These are phyloP conservation scores for Pantherophis guttatus DNA, from an alignment of 2,113 vertebrate genomes.

Conservation along the genomic window DNA sequence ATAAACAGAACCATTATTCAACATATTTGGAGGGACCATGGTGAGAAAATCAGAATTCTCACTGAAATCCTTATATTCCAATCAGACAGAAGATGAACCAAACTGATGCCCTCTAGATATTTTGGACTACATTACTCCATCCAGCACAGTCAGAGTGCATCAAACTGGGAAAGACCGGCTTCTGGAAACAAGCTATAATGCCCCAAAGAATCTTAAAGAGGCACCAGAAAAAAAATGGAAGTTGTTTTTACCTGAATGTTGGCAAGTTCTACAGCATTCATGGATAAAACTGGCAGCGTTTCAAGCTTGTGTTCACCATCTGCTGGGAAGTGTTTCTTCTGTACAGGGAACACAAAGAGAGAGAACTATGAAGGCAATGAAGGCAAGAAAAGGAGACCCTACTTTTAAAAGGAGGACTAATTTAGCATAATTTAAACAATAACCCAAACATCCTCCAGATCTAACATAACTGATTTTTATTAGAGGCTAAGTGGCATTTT, in stretches of 20 bases:
- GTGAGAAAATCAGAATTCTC: background rate
- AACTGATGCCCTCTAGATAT: background rate
- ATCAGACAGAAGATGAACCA: background rate
- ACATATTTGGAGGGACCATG: background rate
- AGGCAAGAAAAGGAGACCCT: background rate
- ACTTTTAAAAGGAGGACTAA: background rate
- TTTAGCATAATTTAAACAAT: background rate
- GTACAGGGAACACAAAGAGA: background rate
- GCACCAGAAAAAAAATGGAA: too few relatives aligned
- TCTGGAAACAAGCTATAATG: background rate
- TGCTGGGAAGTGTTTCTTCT: constrained; percentile 47
- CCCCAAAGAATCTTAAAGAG: background rate
- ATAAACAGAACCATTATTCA: background rate
- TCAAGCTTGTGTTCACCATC: constrained; percentile 57
- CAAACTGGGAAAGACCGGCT: background rate
- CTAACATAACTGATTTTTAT: background rate
- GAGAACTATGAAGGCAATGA: background rate
- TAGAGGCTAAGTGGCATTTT: background rate
- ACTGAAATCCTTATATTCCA: background rate
- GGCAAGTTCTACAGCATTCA: constrained; percentile 49
- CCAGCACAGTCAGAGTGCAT: background rate
- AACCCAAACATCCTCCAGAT: background rate
- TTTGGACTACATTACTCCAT: background rate
- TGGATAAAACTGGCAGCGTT: constrained; percentile 44
- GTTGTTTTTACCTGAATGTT: constrained; percentile 46